Evolutionary conservation across 2,797 vertebrate species (phyloP), one percentile per base, ranked within the genome.

Genomic region (Rhinella marina): DNA sequence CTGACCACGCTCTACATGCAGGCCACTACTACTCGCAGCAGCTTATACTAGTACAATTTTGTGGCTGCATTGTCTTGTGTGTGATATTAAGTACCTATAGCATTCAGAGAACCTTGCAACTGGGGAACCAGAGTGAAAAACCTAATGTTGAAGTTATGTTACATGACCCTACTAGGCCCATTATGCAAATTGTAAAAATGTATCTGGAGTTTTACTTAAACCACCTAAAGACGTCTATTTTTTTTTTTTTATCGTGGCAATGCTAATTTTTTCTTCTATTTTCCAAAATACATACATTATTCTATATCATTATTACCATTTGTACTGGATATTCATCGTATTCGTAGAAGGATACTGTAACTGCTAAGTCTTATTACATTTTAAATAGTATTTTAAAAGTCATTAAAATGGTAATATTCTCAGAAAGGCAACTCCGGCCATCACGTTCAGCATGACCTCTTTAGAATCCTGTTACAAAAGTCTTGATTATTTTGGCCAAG

Each of bases 401-500:
- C 78, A 81, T 81, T 81, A 57, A 86, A 81, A 87, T 81, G 66
- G 56, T 82, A 87, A 81, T 87, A 19, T 87, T 59, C 86, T 62
- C 41, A 81, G 56, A 87, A 56, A 54, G 52, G 12, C 64, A 72
- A 68, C 54, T 19, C 16, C 19, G 13, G 12, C 54, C 66, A 59
- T 27, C 41, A 87, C 27, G 48, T 87, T 83, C 17, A 66, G 50
- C 52, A 41, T 73, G 77, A 87, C 72, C 70, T 87, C 72, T 77
- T 83, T 83, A 50, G 29, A 81, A 73, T 73, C 79, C 79, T 59
- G 78, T 77, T 82, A 83, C 27, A 77, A 83, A 82, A 64, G 27
- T 70, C 59, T 41, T 66, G 70, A 77, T 76, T 27, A 68, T 77
- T 54, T 56, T 87, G 86, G 32, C 86, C 41, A 66, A 13, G 41